These are phyloP conservation scores for Aphodius granarius DNA, from an alignment of 2,888 invertebrate species.

Conservation along the genomic window DNA sequence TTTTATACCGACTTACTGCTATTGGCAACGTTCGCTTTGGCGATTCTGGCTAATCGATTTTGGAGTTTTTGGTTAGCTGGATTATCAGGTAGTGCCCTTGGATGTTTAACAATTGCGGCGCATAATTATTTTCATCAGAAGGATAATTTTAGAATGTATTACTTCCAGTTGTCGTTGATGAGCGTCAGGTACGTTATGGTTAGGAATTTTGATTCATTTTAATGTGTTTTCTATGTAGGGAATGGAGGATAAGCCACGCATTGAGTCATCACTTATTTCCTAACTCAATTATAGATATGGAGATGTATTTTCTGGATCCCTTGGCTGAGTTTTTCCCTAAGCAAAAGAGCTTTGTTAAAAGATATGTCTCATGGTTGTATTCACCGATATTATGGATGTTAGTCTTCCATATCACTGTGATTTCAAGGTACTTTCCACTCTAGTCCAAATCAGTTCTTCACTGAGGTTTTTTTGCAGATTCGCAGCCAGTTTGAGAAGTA, in stretches of 20 bases:
- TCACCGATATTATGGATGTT: constrained; percentile 48
- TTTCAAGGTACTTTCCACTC: constrained; percentile 27
- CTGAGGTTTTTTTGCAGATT: constrained; percentile 11
- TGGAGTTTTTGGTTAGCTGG: constrained; percentile 53
- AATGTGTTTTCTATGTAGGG: constrained; percentile 48
- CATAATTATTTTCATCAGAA: constrained; percentile 76
- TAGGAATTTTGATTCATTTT: background rate
- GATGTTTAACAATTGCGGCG: constrained; percentile 60
- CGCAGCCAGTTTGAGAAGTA: background rate
- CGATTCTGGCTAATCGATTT: constrained; percentile 45
- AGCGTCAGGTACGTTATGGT: constrained; percentile 57
- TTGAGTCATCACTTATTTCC: constrained; percentile 79
- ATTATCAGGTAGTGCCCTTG: constrained; percentile 60
- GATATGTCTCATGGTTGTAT: constrained; percentile 59
- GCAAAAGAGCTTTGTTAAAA: constrained; percentile 57
- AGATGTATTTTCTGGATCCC: constrained; percentile 70
- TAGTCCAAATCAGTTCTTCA: no score
- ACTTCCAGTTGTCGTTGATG: constrained; percentile 67
- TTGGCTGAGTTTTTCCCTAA: constrained; percentile 66
- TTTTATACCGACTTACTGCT: constrained; percentile 52
- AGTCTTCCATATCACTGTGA: constrained; percentile 21
- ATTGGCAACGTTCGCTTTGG: constrained; percentile 45
- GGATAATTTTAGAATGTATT: constrained; percentile 73
- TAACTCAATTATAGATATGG: constrained; percentile 75
- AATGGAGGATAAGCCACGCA: constrained; percentile 75